A percentile compares a stretch with the other conserved stretches of the same genome.
phyloP scores from a whole-genome alignment of 1,140 invertebrate species.

The Apis mellifera region DNA sequence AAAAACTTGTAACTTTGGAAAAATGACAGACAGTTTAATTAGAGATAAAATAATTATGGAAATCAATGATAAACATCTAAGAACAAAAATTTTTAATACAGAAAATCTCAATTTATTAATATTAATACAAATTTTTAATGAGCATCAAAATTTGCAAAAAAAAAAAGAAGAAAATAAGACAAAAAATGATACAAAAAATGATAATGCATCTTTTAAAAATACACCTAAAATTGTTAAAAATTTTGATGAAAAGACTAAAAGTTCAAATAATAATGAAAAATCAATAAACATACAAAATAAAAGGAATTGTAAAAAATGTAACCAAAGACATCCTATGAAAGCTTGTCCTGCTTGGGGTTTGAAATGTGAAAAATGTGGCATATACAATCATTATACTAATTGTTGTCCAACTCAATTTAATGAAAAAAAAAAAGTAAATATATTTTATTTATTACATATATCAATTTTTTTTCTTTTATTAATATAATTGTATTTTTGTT shows the following conservation, averaged over 20 bases:
- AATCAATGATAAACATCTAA: slow-evolving; percentile 49
- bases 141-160: slow-evolving; percentile 19
- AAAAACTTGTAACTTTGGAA: slow-evolving; percentile 61
- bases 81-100: slow-evolving; percentile 47
- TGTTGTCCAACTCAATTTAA: not conserved
- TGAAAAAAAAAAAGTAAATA: not conserved
- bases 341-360: slow-evolving; percentile 56
- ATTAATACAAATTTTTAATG: slow-evolving; percentile 36
- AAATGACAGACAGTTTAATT: slow-evolving; percentile 53
- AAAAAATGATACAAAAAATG: not conserved
- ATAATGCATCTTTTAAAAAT: not conserved
- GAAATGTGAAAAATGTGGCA: slow-evolving; percentile 48
- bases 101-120: slow-evolving; percentile 50
- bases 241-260: not conserved
- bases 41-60: slow-evolving; percentile 60
- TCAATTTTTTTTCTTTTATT: not conserved
- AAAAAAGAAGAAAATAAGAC: slow-evolving; percentile 18
- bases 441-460: not conserved
- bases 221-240: not conserved
- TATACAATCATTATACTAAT: slow-evolving; percentile 35
- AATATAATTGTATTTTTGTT: not conserved
- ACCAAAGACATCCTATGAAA: slow-evolving; percentile 10
- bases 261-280: not conserved
- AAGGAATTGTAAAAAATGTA: slow-evolving; percentile 54
- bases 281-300: not conserved